Base-by-base conservation (phyloP, 2,113 vertebrate genomes). In the Rousettus leschenaultii region DNA sequence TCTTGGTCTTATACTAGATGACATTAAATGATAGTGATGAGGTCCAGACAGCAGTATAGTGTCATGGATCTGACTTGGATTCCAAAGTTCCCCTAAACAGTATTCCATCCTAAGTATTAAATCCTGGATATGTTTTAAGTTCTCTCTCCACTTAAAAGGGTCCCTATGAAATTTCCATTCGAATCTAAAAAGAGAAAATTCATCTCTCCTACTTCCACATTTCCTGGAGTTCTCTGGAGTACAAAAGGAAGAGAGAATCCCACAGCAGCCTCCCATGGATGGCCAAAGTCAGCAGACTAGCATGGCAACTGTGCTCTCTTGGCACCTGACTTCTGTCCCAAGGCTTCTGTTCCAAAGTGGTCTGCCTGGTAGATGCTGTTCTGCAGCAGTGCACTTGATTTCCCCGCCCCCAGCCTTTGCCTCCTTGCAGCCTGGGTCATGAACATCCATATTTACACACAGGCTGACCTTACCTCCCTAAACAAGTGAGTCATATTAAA, bases 291-390 rank as follows among this genome's bases (percentile, higher is more conserved):
- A 0, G 2, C 22, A 19, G 30, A 63, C 35, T 45, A 33, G 26
- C 21, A 2, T 43, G 30, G n/a, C 61, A 24, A 43, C 80, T 59
- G 38, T 59, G 26, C 14, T 26, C 9, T 13, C 68, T 55, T 13
- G 28, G 40, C 74, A 48, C 59, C 91, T 40, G 68, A 30, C 13
- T 84, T 59, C 43, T 85, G 40, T 55, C 53, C 28, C 30, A 1
- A 13, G 0, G 28, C 63, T 45, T 59, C 35, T 87, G 48, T 48
- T 53, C 28, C 35, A 0, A 6, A 0, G 33, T 38, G 30, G 15
- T 22, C 2, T 1, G 14, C 40, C 3, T 1, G 1, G 21, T 35
- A 7, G 38, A 22, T 3, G 0, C 87, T 66, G 55, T 26, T 30
- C 55, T 59, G 22, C 13, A 19, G 10, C 35, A 7, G 5, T 13